phyloP scores from a whole-genome alignment of 2,797 vertebrate species.

The Aulostomus chinensis region DNA sequence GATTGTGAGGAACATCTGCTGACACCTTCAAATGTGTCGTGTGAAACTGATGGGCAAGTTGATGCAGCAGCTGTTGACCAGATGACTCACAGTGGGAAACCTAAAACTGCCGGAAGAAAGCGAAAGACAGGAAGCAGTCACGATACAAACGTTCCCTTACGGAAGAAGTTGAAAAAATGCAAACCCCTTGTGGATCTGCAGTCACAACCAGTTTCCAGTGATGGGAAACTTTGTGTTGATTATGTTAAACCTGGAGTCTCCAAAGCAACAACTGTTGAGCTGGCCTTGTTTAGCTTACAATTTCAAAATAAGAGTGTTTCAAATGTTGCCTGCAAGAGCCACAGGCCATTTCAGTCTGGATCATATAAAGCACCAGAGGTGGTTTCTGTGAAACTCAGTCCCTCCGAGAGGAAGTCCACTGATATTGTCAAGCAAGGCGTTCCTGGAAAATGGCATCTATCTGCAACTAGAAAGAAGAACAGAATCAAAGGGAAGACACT shows the following conservation, averaged over 20 bases:
- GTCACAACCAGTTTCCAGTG: too few species aligned
- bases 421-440: too few species aligned
- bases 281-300: constrained; percentile 60
- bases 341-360: too few species aligned
- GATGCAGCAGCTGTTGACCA: too few species aligned
- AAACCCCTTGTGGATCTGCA: too few species aligned
- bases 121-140: neutral
- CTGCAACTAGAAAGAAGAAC: neutral
- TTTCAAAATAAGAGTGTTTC: neutral
- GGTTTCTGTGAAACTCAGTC: constrained; percentile 25
- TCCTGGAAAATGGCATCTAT: constrained; percentile 14
- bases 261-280: constrained; percentile 33
- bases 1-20: too few species aligned
- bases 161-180: constrained; percentile 2
- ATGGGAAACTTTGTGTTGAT: too few species aligned
- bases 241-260: too few species aligned
- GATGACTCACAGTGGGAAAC: too few species aligned
- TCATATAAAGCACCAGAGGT: constrained; percentile 37
- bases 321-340: too few species aligned
- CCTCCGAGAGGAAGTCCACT: constrained; percentile 1
- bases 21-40: too few species aligned
- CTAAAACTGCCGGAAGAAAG: constrained; percentile 6
- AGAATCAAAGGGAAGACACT: constrained; percentile 3
- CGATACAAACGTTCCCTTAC: neutral
- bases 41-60: too few species aligned